phyloP scores from a whole-genome alignment of 1,140 invertebrate genomes.

The Ceratina calcarata region DNA sequence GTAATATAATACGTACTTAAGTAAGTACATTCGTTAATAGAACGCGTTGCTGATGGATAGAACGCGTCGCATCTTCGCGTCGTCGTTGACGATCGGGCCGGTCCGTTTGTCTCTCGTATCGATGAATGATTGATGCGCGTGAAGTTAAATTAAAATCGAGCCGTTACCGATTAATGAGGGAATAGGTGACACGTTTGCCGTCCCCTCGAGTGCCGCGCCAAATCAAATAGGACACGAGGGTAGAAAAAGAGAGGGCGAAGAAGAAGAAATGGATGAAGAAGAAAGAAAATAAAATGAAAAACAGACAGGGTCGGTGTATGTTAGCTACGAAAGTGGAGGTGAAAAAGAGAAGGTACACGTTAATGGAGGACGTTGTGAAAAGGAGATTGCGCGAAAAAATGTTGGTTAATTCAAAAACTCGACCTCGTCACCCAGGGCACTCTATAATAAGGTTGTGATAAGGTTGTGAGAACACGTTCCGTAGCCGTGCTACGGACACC shows the following conservation, averaged over 20 bases:
- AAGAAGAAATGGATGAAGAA: neutral
- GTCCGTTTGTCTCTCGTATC: constrained; percentile 16
- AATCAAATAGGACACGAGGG: constrained; percentile 15
- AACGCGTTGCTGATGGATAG: neutral
- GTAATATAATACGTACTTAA: no score
- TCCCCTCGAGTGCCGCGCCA: constrained; percentile 60
- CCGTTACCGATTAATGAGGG: constrained; percentile 43
- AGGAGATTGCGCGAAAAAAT: constrained; percentile 9
- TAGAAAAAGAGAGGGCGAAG: neutral
- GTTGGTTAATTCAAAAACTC: constrained; percentile 19
- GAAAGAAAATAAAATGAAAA: neutral
- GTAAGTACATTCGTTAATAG: neutral
- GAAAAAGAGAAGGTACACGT: neutral
- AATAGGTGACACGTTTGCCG: constrained; percentile 45
- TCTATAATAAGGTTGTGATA: constrained; percentile 81
- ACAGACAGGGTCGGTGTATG: no score
- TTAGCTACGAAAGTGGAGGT: neutral
- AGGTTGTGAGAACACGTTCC: constrained; percentile 79
- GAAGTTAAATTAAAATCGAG: constrained; percentile 6
- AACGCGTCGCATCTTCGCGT: neutral
- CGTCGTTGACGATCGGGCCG: neutral
- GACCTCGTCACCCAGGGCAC: constrained; percentile 69
- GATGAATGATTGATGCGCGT: constrained; percentile 34
- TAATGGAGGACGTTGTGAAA: neutral
- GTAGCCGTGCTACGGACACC: constrained; percentile 75